Percentiles rank a stretch among this genome's conserved stretches.
phyloP scores from a whole-genome alignment of 1,140 invertebrate genomes.

The Plutomurus gul region DNA sequence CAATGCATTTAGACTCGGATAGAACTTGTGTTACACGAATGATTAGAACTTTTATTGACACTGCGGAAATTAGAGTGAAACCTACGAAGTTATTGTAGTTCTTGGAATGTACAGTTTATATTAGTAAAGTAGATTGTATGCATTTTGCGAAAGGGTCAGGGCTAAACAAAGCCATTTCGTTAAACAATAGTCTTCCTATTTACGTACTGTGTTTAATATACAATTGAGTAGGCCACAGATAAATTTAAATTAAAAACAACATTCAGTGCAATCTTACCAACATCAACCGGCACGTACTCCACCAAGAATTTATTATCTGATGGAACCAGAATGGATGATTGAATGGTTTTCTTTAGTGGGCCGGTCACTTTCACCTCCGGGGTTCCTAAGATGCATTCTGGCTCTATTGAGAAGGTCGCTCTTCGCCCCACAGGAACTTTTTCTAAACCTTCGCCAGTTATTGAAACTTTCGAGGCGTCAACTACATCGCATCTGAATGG shows the following conservation, averaged over 20 bases:
- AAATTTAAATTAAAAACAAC: too few relatives aligned
- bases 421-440: conserved; percentile 87
- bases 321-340: conserved; percentile 51
- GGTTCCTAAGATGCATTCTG: conserved; percentile 68
- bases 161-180: too few relatives aligned
- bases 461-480: conserved; percentile 74
- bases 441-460: conserved; percentile 80
- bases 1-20: not conserved
- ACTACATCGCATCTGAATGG: conserved; percentile 74
- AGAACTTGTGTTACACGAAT: not conserved
- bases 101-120: too few relatives aligned
- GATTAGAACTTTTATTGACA: not conserved
- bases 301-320: conserved; percentile 54
- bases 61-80: too few relatives aligned
- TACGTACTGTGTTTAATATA: too few relatives aligned
- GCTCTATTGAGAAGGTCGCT: conserved; percentile 83
- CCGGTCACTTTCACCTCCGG: conserved; percentile 79
- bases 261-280: conserved; percentile 54
- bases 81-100: too few relatives aligned
- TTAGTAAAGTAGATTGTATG: too few relatives aligned
- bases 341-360: conserved; percentile 62
- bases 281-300: conserved; percentile 54
- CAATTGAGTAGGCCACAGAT: too few relatives aligned
- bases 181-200: too few relatives aligned
- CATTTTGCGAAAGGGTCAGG: too few relatives aligned